Percentiles rank a stretch among this genome's conserved stretches.
Conservation (phyloP, 2,888 invertebrate species). For the Gisinianus flammeolus region DNA sequence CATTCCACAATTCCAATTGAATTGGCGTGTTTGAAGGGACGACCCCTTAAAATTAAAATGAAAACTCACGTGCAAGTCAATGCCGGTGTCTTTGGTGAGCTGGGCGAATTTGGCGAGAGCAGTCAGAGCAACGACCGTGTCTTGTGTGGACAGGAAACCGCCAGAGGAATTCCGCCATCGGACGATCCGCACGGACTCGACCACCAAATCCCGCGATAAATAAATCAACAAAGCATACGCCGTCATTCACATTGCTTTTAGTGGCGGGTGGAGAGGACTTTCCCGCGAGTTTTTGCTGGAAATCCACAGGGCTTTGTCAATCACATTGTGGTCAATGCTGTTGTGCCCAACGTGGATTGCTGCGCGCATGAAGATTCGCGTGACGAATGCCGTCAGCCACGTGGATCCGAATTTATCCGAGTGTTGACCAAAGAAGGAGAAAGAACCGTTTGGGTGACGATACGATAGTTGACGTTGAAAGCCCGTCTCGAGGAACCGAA, state of each 20-base stretch:
- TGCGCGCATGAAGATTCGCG: constrained; percentile 78
- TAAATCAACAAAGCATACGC: constrained; percentile 89
- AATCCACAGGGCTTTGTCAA: constrained; percentile 73
- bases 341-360: constrained; percentile 69
- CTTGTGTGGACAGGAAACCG: constrained; percentile 72
- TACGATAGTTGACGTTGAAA: too few relatives aligned
- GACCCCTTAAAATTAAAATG: too few relatives aligned
- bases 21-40: background rate
- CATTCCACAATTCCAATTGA: background rate
- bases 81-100: constrained; percentile 1
- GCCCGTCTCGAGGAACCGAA: too few relatives aligned
- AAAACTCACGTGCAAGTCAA: constrained; percentile 20
- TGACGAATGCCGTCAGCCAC: constrained; percentile 88
- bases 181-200: constrained; percentile 66
- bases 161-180: constrained; percentile 75
- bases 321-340: constrained; percentile 69
- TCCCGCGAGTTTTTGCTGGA: too few relatives aligned
- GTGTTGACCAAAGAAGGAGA: constrained; percentile 79
- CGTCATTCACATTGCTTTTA: too few relatives aligned
- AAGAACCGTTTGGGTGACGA: constrained; percentile 84
- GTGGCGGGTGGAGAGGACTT: too few relatives aligned
- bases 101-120: constrained; percentile 37
- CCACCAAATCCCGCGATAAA: constrained; percentile 69
- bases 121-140: constrained; percentile 46
- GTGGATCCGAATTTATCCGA: constrained; percentile 74